Evolutionary conservation across 2,113 vertebrate species (phyloP), one percentile per base, ranked within the genome.

Genomic region (Oncorhynchus mykiss): DNA sequence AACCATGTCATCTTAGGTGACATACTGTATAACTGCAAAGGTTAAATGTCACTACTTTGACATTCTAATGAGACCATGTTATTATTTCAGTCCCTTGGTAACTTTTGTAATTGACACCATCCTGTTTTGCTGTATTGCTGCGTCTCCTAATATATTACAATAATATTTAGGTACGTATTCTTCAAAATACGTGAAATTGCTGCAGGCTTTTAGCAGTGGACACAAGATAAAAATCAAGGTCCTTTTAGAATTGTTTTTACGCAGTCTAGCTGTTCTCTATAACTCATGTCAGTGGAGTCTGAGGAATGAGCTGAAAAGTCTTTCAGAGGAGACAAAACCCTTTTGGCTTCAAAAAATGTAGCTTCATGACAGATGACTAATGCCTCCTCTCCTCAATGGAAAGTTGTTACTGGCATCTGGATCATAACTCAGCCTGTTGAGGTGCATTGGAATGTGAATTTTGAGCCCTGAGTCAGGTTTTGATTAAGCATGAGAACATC

Each of bases 241-340:
- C 84, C 89, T 91, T 93, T 93, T 91, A 84, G 86, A 90, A 91
- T 89, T 92, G 92, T 94, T 85, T 92, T 92, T 84, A 72, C 6
- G 31, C 79, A 85, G 49, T 72, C 73, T 62, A 54, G 79, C 73
- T 78, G 85, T 87, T 87, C 81, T 90, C 90, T 88, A 67, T 91
- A 86, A 82, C 72, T 75, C 75, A 90, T 74, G 88, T 85, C 88
- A 84, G 67, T 22, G 22, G 64, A 75, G 86, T 24, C 83, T 74
- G 82, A 85, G 79, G 89, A 90, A 92, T 89, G 73, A 80, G 79
- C 83, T 80, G 82, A 75, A 87, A 87, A 89, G 81, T 75, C 90
- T 89, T 73, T 86, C 67, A 78, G 84, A 75, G 84, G 70, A 29
- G 85, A 81, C 87, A 80, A 84, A 71, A 9, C 80, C 67, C 64